phyloP scores from a whole-genome alignment of 2,797 vertebrate genomes.

The Micromesistius poutassou region DNA sequence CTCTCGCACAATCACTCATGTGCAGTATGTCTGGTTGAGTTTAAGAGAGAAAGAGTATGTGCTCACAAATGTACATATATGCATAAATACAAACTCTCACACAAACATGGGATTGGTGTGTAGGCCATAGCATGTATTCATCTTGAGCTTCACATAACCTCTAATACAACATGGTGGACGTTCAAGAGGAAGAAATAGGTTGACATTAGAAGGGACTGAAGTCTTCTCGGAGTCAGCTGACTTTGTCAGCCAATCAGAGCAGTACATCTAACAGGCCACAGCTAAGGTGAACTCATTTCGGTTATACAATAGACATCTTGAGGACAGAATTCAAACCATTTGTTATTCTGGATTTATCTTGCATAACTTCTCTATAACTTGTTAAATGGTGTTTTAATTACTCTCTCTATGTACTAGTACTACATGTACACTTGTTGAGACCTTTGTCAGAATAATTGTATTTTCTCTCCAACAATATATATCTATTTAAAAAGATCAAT shows the following conservation, averaged over 20 bases:
- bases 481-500: too few relatives aligned
- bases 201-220: not conserved
- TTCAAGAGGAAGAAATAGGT: not conserved
- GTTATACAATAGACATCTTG: not conserved
- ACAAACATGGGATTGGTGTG: not conserved
- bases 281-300: not conserved
- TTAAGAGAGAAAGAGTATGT: too few relatives aligned
- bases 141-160: not conserved
- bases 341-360: not conserved
- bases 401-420: too few relatives aligned
- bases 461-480: too few relatives aligned
- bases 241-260: not conserved
- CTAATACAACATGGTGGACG: not conserved
- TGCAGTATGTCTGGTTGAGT: too few relatives aligned
- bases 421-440: too few relatives aligned
- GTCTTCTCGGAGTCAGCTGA: not conserved
- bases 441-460: too few relatives aligned
- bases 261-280: not conserved
- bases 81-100: too few relatives aligned
- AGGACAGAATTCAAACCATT: not conserved
- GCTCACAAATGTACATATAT: too few relatives aligned
- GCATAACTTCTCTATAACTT: too few relatives aligned
- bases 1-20: not conserved
- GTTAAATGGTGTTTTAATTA: too few relatives aligned
- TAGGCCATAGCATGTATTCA: not conserved